A percentile compares a stretch with the other conserved stretches of the same genome.
These are phyloP conservation scores for Chrysomallon squamiferum DNA, from an alignment of 1,140 invertebrate genomes.

Conservation along the genomic window DNA sequence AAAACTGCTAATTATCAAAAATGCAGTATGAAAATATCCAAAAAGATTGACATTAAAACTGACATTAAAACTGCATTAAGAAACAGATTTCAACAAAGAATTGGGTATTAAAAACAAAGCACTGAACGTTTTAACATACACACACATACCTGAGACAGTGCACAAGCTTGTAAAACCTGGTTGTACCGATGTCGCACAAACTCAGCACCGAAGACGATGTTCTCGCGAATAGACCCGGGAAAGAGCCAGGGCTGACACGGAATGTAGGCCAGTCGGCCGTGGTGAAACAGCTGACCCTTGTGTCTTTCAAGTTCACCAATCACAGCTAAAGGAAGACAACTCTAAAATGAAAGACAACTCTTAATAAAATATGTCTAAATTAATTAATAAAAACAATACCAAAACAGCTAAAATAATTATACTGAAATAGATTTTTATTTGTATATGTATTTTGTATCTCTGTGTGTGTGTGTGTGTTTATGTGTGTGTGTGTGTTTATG, in stretches of 20 bases:
- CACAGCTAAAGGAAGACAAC: constrained; percentile 31
- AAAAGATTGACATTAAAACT: no score
- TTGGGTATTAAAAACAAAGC: no score
- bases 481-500: no score
- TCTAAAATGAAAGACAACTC: constrained; percentile 18
- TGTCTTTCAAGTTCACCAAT: constrained; percentile 33
- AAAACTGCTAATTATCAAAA: no score
- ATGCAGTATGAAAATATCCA: no score
- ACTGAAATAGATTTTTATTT: no score
- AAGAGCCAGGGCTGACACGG: constrained; percentile 90
- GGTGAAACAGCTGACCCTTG: constrained; percentile 27
- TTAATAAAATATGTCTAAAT: not conserved
- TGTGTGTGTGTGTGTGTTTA: no score
- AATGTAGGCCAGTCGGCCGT: constrained; percentile 67
- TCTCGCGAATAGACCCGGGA: constrained; percentile 84
- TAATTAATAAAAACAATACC: not conserved
- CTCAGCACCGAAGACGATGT: constrained; percentile 88
- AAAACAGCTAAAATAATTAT: not conserved
- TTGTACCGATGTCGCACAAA: constrained; percentile 80
- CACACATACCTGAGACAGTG: constrained; percentile 66
- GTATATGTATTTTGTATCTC: no score
- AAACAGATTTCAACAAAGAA: no score
- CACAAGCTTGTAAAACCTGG: constrained; percentile 78
- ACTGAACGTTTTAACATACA: no score
- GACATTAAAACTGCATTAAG: no score